These are phyloP conservation scores for Stramonita haemastoma DNA, from an alignment of 2,888 invertebrate genomes.

Conservation along the genomic window DNA sequence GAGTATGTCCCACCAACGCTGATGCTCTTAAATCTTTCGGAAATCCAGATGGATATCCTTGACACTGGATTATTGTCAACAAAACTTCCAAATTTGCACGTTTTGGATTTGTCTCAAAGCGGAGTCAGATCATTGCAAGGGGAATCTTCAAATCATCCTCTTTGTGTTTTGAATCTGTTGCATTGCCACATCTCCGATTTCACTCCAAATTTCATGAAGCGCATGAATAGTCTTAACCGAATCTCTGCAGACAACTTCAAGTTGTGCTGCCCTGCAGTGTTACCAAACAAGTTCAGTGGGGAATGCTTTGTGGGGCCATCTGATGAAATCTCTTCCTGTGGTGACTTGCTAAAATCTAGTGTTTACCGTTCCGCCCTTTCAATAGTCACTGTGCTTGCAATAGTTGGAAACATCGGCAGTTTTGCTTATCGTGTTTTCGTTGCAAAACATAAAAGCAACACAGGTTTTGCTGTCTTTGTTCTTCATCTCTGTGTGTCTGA, in stretches of 20 bases:
- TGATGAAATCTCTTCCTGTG: constrained; percentile 57
- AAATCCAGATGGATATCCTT: neutral
- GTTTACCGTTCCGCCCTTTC: constrained; percentile 50
- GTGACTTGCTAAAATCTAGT: constrained; percentile 54
- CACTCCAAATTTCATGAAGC: neutral
- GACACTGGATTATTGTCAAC: neutral
- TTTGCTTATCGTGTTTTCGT: constrained; percentile 51
- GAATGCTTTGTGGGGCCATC: constrained; percentile 41
- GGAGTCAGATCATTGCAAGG: neutral
- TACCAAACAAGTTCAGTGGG: neutral
- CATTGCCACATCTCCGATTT: neutral
- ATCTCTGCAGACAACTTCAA: neutral
- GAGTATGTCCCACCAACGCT: neutral
- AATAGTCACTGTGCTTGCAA: constrained; percentile 51
- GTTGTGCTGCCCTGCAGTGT: neutral
- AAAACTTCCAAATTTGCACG: neutral
- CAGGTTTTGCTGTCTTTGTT: constrained; percentile 35
- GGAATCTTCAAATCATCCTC: no score
- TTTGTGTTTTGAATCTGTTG: neutral
- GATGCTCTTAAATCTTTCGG: neutral
- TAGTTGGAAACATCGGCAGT: constrained; percentile 53
- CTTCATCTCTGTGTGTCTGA: constrained; percentile 44
- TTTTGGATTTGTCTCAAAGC: neutral
- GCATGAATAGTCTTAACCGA: neutral
- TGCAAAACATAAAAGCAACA: constrained; percentile 52